A percentile compares a stretch with the other conserved stretches of the same genome.
phyloP scores from a whole-genome alignment of 2,113 vertebrate genomes.

The Cottus gobio region DNA sequence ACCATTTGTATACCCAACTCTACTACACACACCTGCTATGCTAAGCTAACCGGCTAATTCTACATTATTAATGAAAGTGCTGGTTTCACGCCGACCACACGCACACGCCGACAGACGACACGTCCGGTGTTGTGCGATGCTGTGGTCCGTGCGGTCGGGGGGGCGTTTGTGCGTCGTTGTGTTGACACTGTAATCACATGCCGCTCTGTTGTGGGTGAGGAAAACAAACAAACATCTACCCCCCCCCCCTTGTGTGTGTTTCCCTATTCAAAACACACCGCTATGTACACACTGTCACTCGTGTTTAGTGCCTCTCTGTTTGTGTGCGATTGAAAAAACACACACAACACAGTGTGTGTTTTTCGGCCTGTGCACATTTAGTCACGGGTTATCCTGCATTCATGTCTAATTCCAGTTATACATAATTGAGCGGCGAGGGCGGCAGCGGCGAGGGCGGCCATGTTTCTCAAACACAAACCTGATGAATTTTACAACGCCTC shows the following conservation, averaged over 20 bases:
- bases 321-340: too few species aligned
- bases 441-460: conserved; percentile 18
- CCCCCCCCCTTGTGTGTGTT: too few species aligned
- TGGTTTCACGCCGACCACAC: too few species aligned
- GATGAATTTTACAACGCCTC: conserved; percentile 73
- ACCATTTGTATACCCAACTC: too few species aligned
- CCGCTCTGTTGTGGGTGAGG: not conserved
- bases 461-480: conserved; percentile 64
- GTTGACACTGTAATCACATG: not conserved
- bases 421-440: conserved; percentile 61
- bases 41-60: not conserved
- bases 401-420: conserved; percentile 60
- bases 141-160: too few species aligned
- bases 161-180: not conserved
- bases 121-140: too few species aligned
- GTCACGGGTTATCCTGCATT: conserved; percentile 41
- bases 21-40: too few species aligned
- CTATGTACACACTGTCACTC: not conserved
- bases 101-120: too few species aligned
- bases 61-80: not conserved
- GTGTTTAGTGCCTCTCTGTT: too few species aligned
- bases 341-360: not conserved
- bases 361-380: conserved; percentile 12
- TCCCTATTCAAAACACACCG: too few species aligned
- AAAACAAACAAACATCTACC: not conserved